Conservation (phyloP, 1,140 invertebrate species). For the Scaptomyza pallida region DNA sequence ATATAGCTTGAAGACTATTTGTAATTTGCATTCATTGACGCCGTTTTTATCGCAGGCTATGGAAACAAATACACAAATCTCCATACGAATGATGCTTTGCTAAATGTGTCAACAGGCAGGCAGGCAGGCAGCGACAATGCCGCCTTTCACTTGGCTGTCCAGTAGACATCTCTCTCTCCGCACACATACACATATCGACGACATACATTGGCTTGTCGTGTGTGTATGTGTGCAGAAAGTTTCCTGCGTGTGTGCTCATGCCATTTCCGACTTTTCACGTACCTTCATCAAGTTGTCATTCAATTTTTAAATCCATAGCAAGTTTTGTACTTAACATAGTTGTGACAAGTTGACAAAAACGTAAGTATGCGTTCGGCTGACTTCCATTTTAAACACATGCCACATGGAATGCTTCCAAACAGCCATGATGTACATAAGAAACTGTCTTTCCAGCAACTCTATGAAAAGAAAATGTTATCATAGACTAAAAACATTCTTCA, state of each 20-base stretch:
- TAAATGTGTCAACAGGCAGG: constrained; percentile 71
- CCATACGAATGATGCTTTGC: constrained; percentile 23
- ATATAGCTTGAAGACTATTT: constrained; percentile 68
- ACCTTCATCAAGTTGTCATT: constrained; percentile 83
- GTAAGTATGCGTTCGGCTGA: constrained; percentile 59
- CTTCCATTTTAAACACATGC: constrained; percentile 74
- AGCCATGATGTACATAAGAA: not conserved
- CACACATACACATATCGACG: not conserved
- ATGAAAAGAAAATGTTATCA: not conserved
- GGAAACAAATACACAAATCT: constrained; percentile 69
- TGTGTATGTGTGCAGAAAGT: constrained; percentile 31
- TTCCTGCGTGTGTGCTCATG: constrained; percentile 50
- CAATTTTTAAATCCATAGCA: constrained; percentile 83
- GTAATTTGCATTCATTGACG: constrained; percentile 80
- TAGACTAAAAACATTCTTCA: too few species aligned
- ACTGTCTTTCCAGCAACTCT: not conserved
- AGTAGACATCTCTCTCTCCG: constrained; percentile 18
- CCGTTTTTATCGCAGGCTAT: constrained; percentile 66
- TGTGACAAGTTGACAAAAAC: constrained; percentile 79
- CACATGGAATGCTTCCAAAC: constrained; percentile 29
- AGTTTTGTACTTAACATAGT: constrained; percentile 82
- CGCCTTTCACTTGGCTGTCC: constrained; percentile 57
- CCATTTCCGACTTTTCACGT: constrained; percentile 81
- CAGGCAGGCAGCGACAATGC: constrained; percentile 52
- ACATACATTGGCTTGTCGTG: constrained; percentile 35